Evolutionary conservation across 2,888 invertebrate species (phyloP).

Genomic region (Tineola bisselliella): DNA sequence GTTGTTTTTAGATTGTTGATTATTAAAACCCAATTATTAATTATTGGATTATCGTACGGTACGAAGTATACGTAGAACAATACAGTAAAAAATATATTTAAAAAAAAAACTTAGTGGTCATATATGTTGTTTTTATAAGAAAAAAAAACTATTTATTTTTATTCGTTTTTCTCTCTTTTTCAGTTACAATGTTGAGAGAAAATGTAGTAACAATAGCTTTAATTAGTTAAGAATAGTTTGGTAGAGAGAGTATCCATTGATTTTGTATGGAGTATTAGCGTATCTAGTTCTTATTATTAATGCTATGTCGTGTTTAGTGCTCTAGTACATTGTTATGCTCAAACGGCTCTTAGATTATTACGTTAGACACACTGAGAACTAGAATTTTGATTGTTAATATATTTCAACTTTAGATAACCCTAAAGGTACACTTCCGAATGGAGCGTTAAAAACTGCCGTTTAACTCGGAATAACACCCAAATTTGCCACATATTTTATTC

Average conservation of each 20-base stretch:
- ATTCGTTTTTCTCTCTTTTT: constrained; percentile 10
- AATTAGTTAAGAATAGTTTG: constrained; percentile 25
- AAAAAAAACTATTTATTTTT: not conserved
- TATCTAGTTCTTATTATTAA: not conserved
- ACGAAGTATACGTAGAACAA: not conserved
- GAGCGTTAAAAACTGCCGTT: too few species aligned
- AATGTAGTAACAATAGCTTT: constrained; percentile 56
- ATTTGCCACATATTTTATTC: not conserved
- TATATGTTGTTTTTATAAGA: not conserved
- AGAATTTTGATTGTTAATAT: too few species aligned
- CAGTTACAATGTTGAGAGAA: constrained; percentile 6
- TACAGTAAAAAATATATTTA: not conserved
- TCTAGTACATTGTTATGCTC: not conserved
- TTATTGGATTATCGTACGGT: too few species aligned
- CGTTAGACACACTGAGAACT: not conserved
- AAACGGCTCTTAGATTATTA: not conserved
- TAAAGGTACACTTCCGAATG: too few species aligned
- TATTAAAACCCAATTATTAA: too few species aligned
- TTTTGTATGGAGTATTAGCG: not conserved
- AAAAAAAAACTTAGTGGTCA: not conserved
- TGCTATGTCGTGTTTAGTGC: not conserved
- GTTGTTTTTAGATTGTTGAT: too few species aligned
- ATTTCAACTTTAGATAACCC: too few species aligned
- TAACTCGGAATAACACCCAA: too few species aligned
- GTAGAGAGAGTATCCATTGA: not conserved